Percentiles rank a stretch among this genome's conserved stretches.
phyloP scores from a whole-genome alignment of 2,888 invertebrate species.

The Pollenia labialis region DNA sequence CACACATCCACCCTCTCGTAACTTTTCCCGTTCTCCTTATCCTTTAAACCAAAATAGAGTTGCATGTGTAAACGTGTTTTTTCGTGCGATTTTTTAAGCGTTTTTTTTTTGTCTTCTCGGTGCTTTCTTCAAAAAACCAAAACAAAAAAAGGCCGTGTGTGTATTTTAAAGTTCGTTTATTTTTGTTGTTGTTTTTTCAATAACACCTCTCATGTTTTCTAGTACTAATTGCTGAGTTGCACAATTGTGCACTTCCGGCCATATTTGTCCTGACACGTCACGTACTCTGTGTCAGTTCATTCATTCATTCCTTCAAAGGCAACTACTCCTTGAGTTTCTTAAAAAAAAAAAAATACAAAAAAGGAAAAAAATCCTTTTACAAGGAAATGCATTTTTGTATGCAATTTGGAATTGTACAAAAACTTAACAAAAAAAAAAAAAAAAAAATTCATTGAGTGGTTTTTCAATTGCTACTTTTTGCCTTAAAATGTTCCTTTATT shows the following conservation, averaged over 20 bases:
- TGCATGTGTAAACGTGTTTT: neutral
- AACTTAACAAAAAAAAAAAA: constrained; percentile 1
- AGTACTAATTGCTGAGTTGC: constrained; percentile 81
- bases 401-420: constrained; percentile 53
- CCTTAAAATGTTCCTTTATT: constrained; percentile 29
- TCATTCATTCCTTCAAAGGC: constrained; percentile 42
- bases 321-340: constrained; percentile 64
- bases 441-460: neutral
- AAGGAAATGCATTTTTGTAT: constrained; percentile 74
- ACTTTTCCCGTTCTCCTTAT: too few relatives aligned
- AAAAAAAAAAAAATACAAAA: constrained; percentile 5
- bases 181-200: constrained; percentile 63
- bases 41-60: too few relatives aligned
- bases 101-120: constrained; percentile 49
- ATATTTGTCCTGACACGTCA: constrained; percentile 79
- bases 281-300: constrained; percentile 67
- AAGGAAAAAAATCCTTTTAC: constrained; percentile 46
- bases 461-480: constrained; percentile 3
- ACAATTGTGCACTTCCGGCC: constrained; percentile 83
- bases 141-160: neutral
- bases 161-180: constrained; percentile 32
- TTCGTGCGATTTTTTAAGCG: constrained; percentile 19
- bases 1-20: too few relatives aligned
- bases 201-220: constrained; percentile 71
- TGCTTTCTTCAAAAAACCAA: neutral